Conservation (phyloP, 2,888 invertebrate genomes). For the Lasioglossum malachurum region DNA sequence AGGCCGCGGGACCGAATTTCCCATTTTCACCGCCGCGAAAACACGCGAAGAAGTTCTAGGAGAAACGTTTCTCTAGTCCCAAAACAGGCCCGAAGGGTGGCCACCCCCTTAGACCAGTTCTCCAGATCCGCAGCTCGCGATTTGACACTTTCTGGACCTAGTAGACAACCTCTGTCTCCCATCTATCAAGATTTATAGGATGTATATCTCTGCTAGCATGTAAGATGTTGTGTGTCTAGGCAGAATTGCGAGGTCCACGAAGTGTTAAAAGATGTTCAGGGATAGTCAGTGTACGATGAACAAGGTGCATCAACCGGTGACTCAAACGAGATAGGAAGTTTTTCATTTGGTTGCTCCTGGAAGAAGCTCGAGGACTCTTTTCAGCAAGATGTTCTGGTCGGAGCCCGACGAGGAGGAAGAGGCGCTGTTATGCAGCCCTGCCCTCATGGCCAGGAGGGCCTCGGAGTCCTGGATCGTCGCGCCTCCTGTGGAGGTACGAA, state of each 20-base stretch:
- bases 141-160: neutral
- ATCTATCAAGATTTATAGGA: neutral
- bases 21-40: constrained; percentile 27
- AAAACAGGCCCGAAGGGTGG: neutral
- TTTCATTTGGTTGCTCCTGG: neutral
- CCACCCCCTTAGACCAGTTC: neutral
- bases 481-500: constrained; percentile 93
- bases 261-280: constrained; percentile 17
- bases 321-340: neutral
- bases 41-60: neutral
- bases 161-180: neutral
- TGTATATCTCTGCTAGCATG: too few species aligned
- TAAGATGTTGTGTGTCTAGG: neutral
- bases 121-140: neutral
- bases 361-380: neutral
- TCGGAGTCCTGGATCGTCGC: constrained; percentile 96
- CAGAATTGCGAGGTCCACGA: neutral
- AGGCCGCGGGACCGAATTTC: constrained; percentile 63
- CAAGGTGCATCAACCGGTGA: constrained; percentile 20
- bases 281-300: neutral
- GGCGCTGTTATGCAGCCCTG: constrained; percentile 94
- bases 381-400: constrained; percentile 90
- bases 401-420: constrained; percentile 93
- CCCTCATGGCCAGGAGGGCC: constrained; percentile 93
- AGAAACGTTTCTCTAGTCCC: neutral